phyloP scores from a whole-genome alignment of 2,113 vertebrate genomes.

The Plestiodon gilberti region DNA sequence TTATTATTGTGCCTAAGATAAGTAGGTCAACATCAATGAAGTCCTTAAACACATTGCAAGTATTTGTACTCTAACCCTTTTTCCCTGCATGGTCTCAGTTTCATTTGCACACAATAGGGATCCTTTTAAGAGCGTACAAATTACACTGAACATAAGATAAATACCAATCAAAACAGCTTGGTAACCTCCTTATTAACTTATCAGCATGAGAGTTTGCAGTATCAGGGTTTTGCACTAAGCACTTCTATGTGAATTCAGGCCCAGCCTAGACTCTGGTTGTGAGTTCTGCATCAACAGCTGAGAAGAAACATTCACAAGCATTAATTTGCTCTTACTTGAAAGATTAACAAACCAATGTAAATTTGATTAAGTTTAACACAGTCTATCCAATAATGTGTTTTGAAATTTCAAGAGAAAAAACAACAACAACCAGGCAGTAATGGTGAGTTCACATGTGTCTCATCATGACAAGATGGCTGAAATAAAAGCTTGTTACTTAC shows the following conservation, averaged over 20 bases:
- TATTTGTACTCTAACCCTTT: constrained; percentile 1
- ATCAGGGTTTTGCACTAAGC: neutral
- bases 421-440: neutral
- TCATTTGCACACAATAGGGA: constrained; percentile 17
- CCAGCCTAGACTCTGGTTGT: neutral
- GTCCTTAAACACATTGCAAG: neutral
- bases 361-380: neutral
- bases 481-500: neutral
- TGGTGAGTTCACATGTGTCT: neutral
- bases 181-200: constrained; percentile 29
- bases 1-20: constrained; percentile 12
- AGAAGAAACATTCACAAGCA: neutral
- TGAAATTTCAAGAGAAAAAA: neutral
- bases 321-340: neutral
- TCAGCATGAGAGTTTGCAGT: constrained; percentile 2
- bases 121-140: neutral
- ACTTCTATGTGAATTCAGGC: neutral
- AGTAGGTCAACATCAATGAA: constrained; percentile 18
- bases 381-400: neutral
- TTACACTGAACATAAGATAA: constrained; percentile 16
- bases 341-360: neutral
- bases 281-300: no score
- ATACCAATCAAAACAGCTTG: constrained; percentile 19
- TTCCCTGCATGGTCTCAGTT: neutral
- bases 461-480: neutral